Conservation (phyloP, 2,113 vertebrate genomes). For the Ivindomyrus marchei region DNA sequence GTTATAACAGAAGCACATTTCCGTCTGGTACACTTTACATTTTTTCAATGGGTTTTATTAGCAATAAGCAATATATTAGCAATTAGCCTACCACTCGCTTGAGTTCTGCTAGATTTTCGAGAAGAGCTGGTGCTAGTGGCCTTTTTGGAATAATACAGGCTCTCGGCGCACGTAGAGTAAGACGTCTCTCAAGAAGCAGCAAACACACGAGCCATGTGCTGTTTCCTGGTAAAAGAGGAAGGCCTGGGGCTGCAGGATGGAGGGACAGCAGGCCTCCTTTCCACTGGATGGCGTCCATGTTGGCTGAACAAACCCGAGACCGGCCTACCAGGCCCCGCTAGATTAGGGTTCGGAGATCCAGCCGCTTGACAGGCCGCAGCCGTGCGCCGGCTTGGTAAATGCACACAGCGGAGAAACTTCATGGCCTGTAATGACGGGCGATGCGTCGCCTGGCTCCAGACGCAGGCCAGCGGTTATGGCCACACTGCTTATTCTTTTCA, state of each 20-base stretch:
- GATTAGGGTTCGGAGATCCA: conserved; percentile 2
- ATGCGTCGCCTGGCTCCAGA: neutral
- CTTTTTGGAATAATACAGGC: neutral
- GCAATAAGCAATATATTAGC: neutral
- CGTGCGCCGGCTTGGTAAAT: neutral
- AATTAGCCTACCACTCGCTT: neutral
- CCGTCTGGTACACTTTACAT: neutral
- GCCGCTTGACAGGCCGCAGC: neutral
- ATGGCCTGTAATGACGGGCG: neutral
- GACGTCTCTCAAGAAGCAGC: conserved; percentile 34
- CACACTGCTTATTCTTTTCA: neutral
- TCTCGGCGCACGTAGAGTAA: no score
- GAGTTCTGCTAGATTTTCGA: neutral
- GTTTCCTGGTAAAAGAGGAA: conserved; percentile 37
- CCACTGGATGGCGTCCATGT: conserved; percentile 10
- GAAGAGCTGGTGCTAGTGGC: neutral
- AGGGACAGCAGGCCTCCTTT: conserved; percentile 15
- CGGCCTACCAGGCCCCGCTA: neutral
- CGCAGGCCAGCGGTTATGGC: neutral
- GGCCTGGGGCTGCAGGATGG: conserved; percentile 23
- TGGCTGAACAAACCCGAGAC: conserved; percentile 8
- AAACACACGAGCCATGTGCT: conserved; percentile 56
- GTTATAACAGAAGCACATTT: neutral
- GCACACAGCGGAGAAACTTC: neutral
- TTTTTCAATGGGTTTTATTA: neutral